Evolutionary conservation across 92 coral and sea anemone genomes (phyloP).

Genomic region (Porites divaricata): DNA sequence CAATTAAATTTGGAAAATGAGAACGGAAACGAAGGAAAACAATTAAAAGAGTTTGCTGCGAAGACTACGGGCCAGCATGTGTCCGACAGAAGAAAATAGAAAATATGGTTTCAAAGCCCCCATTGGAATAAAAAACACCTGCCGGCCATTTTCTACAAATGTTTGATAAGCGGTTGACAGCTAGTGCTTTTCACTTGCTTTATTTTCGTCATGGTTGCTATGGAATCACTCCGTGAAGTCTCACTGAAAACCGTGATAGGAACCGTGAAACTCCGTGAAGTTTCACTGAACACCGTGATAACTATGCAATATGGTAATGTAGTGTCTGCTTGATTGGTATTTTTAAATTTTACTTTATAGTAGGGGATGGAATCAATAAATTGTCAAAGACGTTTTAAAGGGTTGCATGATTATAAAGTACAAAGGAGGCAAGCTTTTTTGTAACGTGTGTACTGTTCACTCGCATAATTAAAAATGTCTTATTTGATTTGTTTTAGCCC

Average conservation of each 20-base stretch:
- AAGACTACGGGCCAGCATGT: slow-evolving; percentile 1
- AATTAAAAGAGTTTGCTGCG: slow-evolving; percentile 3
- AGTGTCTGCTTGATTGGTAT: background rate
- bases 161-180: slow-evolving; percentile 19
- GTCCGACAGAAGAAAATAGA: background rate
- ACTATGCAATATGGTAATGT: no score
- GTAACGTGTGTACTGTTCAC: background rate
- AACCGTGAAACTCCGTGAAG: background rate
- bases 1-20: slow-evolving; percentile 12
- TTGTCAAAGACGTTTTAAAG: background rate
- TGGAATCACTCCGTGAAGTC: slow-evolving; percentile 1
- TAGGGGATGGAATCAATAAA: background rate
- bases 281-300: no score
- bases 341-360: background rate
- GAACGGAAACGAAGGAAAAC: slow-evolving; percentile 10
- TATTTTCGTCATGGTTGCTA: slow-evolving; percentile 22
- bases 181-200: slow-evolving; percentile 14
- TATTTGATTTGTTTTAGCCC: background rate
- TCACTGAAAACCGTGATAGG: background rate
- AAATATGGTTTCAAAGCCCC: background rate
- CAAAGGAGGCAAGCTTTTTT: background rate
- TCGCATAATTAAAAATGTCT: slow-evolving; percentile 1
- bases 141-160: slow-evolving; percentile 11
- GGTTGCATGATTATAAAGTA: background rate
- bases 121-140: slow-evolving; percentile 25